Percentiles rank a stretch among this genome's conserved stretches.
Evolutionary conservation across 2,888 invertebrate genomes (phyloP).

Genomic region (Cacoxenus indagator): DNA sequence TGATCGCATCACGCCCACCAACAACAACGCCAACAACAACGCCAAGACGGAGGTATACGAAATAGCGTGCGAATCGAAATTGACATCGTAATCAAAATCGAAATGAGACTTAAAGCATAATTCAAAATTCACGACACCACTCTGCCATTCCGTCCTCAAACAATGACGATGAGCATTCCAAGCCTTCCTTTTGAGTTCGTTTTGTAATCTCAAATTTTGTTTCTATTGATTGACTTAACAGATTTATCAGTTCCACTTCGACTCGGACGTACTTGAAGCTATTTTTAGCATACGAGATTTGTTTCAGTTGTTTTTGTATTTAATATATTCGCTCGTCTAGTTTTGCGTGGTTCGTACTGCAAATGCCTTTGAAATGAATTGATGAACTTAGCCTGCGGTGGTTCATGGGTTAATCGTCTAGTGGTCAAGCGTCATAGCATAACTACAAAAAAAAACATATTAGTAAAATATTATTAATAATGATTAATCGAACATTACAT

Average conservation of each 20-base stretch:
- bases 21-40: slow-evolving; percentile 79
- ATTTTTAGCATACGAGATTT: background rate
- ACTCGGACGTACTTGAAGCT: slow-evolving; percentile 2
- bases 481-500: background rate
- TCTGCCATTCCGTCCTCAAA: no score
- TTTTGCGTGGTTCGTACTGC: background rate
- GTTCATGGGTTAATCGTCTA: background rate
- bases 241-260: slow-evolving; percentile 1
- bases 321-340: slow-evolving; percentile 37
- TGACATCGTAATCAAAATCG: background rate
- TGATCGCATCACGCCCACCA: slow-evolving; percentile 79
- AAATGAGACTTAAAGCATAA: slow-evolving; percentile 62
- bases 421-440: background rate
- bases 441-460: background rate
- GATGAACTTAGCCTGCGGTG: background rate
- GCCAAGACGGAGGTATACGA: slow-evolving; percentile 80
- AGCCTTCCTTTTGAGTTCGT: slow-evolving; percentile 29
- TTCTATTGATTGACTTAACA: background rate
- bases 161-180: background rate
- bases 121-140: slow-evolving; percentile 54
- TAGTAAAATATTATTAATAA: background rate
- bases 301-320: slow-evolving; percentile 26
- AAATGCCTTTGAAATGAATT: background rate
- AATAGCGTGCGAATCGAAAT: slow-evolving; percentile 17
- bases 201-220: slow-evolving; percentile 7